Conservation (phyloP, 2,888 invertebrate genomes). For the Myopa tessellatipennis region DNA sequence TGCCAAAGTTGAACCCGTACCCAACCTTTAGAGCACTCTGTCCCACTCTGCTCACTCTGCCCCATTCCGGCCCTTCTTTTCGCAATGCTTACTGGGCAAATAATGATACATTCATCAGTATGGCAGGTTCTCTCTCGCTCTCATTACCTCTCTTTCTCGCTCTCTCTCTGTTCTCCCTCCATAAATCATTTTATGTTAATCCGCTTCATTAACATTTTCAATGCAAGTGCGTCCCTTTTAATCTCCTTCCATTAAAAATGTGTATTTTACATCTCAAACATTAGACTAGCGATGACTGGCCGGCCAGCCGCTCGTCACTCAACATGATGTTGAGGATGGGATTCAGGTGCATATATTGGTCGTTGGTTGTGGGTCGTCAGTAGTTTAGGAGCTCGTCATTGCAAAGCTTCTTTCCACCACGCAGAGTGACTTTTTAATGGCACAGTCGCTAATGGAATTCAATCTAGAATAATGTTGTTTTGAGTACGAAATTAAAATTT, state of each 20-base stretch:
- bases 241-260: constrained; percentile 30
- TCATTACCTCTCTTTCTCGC: too few relatives aligned
- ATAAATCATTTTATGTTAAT: constrained; percentile 35
- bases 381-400: background rate
- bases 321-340: background rate
- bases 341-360: background rate
- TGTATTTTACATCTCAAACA: constrained; percentile 20
- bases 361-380: background rate
- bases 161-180: too few relatives aligned
- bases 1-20: background rate
- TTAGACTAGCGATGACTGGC: background rate
- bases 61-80: too few relatives aligned
- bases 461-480: constrained; percentile 8
- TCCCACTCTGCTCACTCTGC: too few relatives aligned
- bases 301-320: background rate
- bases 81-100: too few relatives aligned
- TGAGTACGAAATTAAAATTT: background rate
- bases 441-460: constrained; percentile 1
- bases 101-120: too few relatives aligned
- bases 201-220: constrained; percentile 29
- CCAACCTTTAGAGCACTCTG: too few relatives aligned
- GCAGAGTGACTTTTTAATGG: constrained; percentile 2
- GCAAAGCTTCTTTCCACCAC: background rate
- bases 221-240: constrained; percentile 30
- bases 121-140: too few relatives aligned